These are phyloP conservation scores for Agrotis ipsilon DNA, from an alignment of 2,888 invertebrate species.

Conservation along the genomic window DNA sequence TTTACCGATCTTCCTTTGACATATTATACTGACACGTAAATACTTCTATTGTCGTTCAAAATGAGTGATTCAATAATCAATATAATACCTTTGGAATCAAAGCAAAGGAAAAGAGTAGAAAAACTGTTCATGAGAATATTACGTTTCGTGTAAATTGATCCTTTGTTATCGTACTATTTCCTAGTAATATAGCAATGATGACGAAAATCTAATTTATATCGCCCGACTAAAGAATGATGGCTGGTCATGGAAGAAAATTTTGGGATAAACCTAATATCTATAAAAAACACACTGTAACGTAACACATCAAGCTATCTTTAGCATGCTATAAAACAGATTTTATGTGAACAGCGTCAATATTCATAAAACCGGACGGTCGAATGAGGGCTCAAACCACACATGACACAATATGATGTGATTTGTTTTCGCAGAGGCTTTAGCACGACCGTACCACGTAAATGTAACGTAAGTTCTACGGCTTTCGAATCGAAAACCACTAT, in stretches of 20 bases:
- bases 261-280: neutral
- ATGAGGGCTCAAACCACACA: constrained; percentile 2
- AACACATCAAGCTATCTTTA: constrained; percentile 17
- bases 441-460: neutral
- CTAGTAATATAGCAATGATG: neutral
- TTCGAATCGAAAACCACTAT: neutral
- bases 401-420: constrained; percentile 10
- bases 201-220: neutral
- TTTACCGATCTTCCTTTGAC: no score
- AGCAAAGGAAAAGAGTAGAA: neutral
- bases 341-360: constrained; percentile 26
- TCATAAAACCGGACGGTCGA: constrained; percentile 30
- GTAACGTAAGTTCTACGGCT: neutral
- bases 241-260: constrained; percentile 1
- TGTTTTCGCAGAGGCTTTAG: neutral
- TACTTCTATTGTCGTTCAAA: no score
- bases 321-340: constrained; percentile 20
- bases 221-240: neutral
- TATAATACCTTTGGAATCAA: no score
- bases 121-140: neutral
- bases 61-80: no score
- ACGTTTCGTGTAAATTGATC: neutral
- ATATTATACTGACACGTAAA: no score
- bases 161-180: no score
- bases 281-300: constrained; percentile 11